Evolutionary conservation across 2,888 invertebrate genomes (phyloP), one percentile per base, ranked within the genome.

Genomic region (Sphinx pinastri): DNA sequence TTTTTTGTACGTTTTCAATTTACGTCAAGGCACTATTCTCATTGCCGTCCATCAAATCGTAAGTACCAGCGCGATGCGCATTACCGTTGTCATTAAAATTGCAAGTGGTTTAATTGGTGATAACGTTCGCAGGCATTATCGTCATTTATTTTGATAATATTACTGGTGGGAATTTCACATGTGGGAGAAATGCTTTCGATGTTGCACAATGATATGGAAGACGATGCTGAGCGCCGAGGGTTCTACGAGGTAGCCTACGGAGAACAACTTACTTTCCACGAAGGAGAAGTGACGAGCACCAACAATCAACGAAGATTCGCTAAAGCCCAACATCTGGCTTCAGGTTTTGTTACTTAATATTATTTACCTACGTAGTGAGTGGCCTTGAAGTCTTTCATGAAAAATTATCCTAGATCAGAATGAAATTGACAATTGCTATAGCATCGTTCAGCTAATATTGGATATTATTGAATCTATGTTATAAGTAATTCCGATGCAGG

Each of bases 1-100:
- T 82, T 94, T 94, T 88, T 88, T 94, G 81, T 93, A 89, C 77
- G 86, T 94, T 83, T 94, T 94, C 76, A 93, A 92, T 89, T 89
- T 94, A 85, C 92, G 94, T 67, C 94, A 94, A 86, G 94, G 94
- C 77, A 90, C 94, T 76, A 94, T 94, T 81, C 88, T 94, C 63
- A 93, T 94, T 80, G 94, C 94, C 88, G 91, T 94, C 86, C 94
- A 94, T 87, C 94, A 94, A 89, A 94, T 94, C 79, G 94, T 94
- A 82, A 94, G 94, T 94, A 88, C 74, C 54, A 31, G 6, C 38
- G 52, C 54, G 11, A 49, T 60, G 14, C 51, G 13, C 19, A 52
- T 49, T 57, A 68, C 57, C 31, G 31, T 31, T 58, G 67, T 59
- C 59, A 38, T 31, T 58, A 45, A 49, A 67, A 16, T 38, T 49